Conservation (phyloP, 2,888 invertebrate genomes). For the Gymnosoma rotundatum region DNA sequence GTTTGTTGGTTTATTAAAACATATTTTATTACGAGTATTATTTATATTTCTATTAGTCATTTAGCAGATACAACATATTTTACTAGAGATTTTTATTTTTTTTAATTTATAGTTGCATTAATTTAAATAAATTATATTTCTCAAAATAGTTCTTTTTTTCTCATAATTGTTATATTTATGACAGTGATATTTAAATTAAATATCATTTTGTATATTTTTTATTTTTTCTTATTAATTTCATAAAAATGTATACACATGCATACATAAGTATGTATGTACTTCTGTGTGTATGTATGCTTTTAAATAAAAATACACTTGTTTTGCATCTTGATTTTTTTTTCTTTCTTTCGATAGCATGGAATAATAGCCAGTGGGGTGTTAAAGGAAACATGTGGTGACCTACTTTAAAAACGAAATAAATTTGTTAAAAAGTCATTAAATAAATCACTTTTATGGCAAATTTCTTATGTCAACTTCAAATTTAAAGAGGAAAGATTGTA, state of each 20-base stretch:
- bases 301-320: neutral
- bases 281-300: neutral
- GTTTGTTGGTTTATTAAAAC: neutral
- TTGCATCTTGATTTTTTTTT: neutral
- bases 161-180: conserved; percentile 41
- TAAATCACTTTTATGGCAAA: conserved; percentile 17
- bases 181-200: conserved; percentile 27
- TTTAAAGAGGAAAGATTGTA: neutral
- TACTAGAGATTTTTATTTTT: conserved; percentile 22
- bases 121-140: conserved; percentile 44
- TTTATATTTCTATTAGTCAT: conserved; percentile 39
- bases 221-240: neutral
- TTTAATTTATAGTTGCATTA: conserved; percentile 34
- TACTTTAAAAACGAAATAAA: conserved; percentile 5
- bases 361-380: neutral
- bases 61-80: neutral
- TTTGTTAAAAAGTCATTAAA: neutral
- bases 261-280: too few species aligned
- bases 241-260: too few species aligned
- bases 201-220: conserved; percentile 17
- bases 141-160: neutral
- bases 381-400: conserved; percentile 38
- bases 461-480: neutral
- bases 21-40: neutral
- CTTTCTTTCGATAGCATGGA: neutral